Base-by-base conservation (phyloP, 2,113 vertebrate species). In the Chionis minor region DNA sequence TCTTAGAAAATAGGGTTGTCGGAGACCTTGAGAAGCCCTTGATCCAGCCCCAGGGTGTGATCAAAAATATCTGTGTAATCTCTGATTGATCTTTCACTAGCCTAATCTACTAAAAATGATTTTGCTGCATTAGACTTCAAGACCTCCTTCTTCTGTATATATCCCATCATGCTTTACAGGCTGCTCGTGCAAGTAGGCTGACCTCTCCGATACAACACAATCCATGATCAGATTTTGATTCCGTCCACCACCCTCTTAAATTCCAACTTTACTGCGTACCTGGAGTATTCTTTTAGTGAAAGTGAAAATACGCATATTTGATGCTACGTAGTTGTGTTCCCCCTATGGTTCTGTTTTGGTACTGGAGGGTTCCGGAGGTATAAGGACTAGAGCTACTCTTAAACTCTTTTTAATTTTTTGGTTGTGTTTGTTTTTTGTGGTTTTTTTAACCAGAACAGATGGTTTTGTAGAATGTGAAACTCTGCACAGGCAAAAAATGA, bases 1-100 rank as follows among this genome's bases (percentile, higher is more conserved):
- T 80, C 42, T 90, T 67, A 88, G 84, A 79, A 86, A 91, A 95
- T 9, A 65, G 27, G 11, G 33, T 75, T 85, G 81, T 72, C 38
- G 49, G 73, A 87, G 87, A 90, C 93, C 84, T 96, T 92, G 81
- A 85, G 52, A 74, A 94, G 78, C n/a, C 86, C 93, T 95, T 94
- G 91, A 74, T 90, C 90, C 58, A 86, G 82, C 21, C 75, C 71
- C 70, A 59, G 73, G 42, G 69, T 66, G 51, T 35, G 72, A 92
- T 83, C 72, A 85, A 73, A 92, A 81, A 56, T 81, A 85, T 9
- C 81, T 84, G 4, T 0, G 0, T 69, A 81, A 94, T 87, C 38
- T 91, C 72, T 94, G 83, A 86, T 44, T 86, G 77, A 84, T 87
- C 77, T 82, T 85, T 91, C 21, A 4, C 47, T 87, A 51, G n/a